phyloP scores from a whole-genome alignment of 2,888 invertebrate species.

The Marronus borbonicus region DNA sequence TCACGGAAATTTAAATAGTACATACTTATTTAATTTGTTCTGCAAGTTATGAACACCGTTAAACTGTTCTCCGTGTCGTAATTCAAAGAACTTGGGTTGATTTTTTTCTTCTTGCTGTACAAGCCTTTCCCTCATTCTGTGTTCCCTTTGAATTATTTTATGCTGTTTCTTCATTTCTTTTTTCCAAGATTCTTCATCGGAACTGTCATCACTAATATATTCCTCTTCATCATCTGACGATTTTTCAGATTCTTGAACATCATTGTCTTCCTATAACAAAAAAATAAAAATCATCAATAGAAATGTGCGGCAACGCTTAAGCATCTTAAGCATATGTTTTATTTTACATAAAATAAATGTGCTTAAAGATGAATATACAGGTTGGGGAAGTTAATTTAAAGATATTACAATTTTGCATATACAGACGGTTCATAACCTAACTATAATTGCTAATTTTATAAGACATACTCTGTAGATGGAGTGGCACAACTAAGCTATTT shows the following conservation, averaged over 20 bases:
- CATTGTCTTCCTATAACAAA: slow-evolving; percentile 65
- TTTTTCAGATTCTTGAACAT: slow-evolving; percentile 64
- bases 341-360: background rate
- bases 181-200: slow-evolving; percentile 86
- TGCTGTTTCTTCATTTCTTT: slow-evolving; percentile 87
- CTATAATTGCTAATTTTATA: too few relatives aligned
- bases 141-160: slow-evolving; percentile 75
- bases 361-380: too few relatives aligned
- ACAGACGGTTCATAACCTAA: too few relatives aligned
- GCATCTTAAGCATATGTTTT: background rate
- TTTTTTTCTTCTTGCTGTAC: slow-evolving; percentile 63
- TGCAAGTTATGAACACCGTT: slow-evolving; percentile 71
- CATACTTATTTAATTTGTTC: slow-evolving; percentile 38
- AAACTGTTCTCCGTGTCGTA: slow-evolving; percentile 77
- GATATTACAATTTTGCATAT: too few relatives aligned
- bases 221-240: slow-evolving; percentile 43
- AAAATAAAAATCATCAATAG: background rate
- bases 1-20: background rate
- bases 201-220: slow-evolving; percentile 71
- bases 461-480: too few relatives aligned
- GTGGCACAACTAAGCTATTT: too few relatives aligned
- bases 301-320: background rate
- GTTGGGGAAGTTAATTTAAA: too few relatives aligned
- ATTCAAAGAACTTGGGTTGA: slow-evolving; percentile 75
- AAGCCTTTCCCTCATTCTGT: slow-evolving; percentile 68